A percentile compares a stretch with the other conserved stretches of the same genome.
Conservation (phyloP, 2,797 vertebrate species). For the Alauda arvensis region DNA sequence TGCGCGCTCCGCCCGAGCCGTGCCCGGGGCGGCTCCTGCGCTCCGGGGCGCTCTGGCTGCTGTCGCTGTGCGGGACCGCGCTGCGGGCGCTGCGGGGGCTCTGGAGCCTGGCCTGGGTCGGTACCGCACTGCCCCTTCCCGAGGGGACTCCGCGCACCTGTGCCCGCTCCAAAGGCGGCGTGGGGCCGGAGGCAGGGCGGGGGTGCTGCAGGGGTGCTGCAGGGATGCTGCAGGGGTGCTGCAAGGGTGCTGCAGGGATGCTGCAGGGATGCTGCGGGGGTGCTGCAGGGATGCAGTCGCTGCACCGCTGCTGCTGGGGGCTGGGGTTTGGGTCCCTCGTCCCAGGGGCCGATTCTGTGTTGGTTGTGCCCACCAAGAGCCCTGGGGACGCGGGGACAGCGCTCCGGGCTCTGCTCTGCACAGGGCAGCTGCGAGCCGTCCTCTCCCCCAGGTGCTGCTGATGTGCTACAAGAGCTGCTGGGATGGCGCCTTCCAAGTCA, state of each 20-base stretch:
- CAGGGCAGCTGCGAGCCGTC: fast-evolving
- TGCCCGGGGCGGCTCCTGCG: background rate
- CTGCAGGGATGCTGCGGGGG: too few species aligned
- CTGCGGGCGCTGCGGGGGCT: background rate
- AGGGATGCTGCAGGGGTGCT: too few species aligned
- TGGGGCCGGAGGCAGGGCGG: too few species aligned
- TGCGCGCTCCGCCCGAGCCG: fast-evolving
- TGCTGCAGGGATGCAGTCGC: fast-evolving
- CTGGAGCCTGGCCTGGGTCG: background rate
- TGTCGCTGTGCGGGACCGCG: background rate
- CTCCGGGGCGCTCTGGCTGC: background rate
- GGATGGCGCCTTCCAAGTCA: background rate
- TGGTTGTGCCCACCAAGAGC: background rate
- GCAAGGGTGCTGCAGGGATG: too few species aligned
- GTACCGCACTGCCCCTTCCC: fast-evolving
- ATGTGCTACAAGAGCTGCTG: slow-evolving; percentile 58
- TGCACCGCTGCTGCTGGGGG: background rate
- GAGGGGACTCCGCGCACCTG: fast-evolving
- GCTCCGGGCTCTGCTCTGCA: fast-evolving
- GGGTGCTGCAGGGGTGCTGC: too few species aligned
- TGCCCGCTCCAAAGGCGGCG: fast-evolving
- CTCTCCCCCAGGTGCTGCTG: slow-evolving; percentile 28
- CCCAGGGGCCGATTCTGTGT: fast-evolving
- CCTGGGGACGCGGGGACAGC: fast-evolving
- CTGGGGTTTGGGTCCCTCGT: background rate